These are phyloP conservation scores for Lagopus muta DNA, from an alignment of 2,113 vertebrate species.

Conservation along the genomic window DNA sequence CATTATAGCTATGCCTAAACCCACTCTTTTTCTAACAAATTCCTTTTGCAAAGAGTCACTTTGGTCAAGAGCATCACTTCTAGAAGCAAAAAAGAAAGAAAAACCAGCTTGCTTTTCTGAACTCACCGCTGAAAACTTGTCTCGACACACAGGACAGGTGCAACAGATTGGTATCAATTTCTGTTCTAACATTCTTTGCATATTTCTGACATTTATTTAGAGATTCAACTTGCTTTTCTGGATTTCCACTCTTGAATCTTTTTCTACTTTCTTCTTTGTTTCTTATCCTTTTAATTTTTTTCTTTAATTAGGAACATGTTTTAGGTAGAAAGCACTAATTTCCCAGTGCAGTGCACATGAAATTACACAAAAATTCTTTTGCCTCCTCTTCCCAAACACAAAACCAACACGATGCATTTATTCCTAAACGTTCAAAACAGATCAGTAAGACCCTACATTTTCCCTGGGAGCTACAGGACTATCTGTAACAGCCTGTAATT, in stretches of 20 bases:
- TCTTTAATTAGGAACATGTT: conserved; percentile 20
- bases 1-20: neutral
- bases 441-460: conserved; percentile 29
- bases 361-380: conserved; percentile 25
- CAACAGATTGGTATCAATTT: neutral
- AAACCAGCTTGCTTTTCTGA: neutral
- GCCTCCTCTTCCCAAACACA: neutral
- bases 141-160: neutral
- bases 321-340: conserved; percentile 58
- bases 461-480: conserved; percentile 46
- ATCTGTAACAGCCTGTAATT: conserved; percentile 3
- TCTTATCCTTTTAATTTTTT: neutral
- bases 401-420: neutral
- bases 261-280: neutral
- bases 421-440: conserved; percentile 5
- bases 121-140: neutral
- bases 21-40: neutral
- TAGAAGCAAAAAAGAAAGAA: neutral
- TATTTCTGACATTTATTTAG: neutral
- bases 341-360: conserved; percentile 55
- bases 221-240: neutral
- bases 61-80: neutral
- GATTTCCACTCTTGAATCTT: neutral
- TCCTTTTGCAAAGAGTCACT: neutral
- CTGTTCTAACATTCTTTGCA: neutral